Base-by-base conservation (phyloP, 2,888 invertebrate genomes). In the Ophion ventricosus region DNA sequence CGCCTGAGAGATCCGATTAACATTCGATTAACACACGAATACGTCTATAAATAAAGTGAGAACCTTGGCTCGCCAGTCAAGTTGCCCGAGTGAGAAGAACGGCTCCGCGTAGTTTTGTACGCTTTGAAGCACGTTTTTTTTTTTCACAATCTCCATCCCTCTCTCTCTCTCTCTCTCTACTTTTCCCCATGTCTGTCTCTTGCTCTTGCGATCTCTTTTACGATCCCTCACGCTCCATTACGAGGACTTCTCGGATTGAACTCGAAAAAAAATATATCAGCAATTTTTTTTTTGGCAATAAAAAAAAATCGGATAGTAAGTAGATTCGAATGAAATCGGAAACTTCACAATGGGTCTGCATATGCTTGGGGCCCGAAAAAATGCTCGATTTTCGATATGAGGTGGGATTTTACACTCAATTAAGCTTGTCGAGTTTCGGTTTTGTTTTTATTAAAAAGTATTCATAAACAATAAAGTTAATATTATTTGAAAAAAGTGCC, bases 31-130 rank as follows among this genome's bases (percentile, higher is more conserved):
- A 80, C 79, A 82, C 79, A 80, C 84, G 64, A 29, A 81, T 64
- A 79, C 76, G 61, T 69, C 84, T 85, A 85, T 82, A 80, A 85
- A 85, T 85, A 85, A 85, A 82, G 75, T 69, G 80, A 82, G 84
- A 85, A 85, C 84, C 84, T 85, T 85, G 84, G 84, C 84, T 85
- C 82, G 82, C 57, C 61, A 80, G 82, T 85, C 84, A 82, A 82
- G 76, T 76, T 75, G 67, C 49, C 49, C 49, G 63, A 80, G 80
- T 80, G 72, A 84, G 75, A 67, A 82, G 72, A 74, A 73, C 7
- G 75, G 63, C 49, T 14, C 64, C 63, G 66, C 57, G 59, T 35
- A 78, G 23, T 81, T 85, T 80, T 73, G 54, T 57, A 56, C 61
- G n/a, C 35, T 57, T 61, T 56, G 14, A 75, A 76, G 75, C 82